Evolutionary conservation across 2,797 vertebrate genomes (phyloP).

Genomic region (Ammospiza maritima): DNA sequence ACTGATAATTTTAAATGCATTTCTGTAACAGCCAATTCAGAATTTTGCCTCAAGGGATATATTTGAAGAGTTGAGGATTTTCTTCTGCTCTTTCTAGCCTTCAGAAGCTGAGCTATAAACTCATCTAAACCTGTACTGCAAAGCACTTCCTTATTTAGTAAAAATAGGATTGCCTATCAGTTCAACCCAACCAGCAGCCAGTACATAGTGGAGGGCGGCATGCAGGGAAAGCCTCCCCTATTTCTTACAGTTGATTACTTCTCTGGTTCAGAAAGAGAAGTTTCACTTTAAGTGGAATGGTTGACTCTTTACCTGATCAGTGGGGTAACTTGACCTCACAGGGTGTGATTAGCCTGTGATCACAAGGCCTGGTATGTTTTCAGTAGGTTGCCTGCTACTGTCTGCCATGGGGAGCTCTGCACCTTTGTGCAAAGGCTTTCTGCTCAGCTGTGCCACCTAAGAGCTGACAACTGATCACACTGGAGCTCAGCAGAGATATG

Average conservation of each 20-base stretch:
- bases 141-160: constrained; percentile 21
- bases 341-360: background rate
- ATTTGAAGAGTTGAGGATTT: constrained; percentile 2
- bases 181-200: background rate
- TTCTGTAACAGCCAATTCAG: background rate
- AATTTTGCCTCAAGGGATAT: background rate
- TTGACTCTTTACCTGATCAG: background rate
- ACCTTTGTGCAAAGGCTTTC: background rate
- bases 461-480: background rate
- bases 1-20: background rate
- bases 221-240: background rate
- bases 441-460: background rate
- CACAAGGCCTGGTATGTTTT: background rate
- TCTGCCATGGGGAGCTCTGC: background rate
- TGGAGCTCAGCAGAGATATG: background rate
- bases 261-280: background rate
- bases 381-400: background rate
- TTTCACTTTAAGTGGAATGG: background rate
- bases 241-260: background rate
- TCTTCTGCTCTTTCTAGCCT: background rate
- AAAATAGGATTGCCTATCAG: background rate
- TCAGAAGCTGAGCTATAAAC: constrained; percentile 26
- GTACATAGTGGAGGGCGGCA: background rate
- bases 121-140: background rate
- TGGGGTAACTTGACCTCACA: background rate